These are phyloP conservation scores for Calameuta filiformis DNA, from an alignment of 2,888 invertebrate genomes.

Conservation along the genomic window DNA sequence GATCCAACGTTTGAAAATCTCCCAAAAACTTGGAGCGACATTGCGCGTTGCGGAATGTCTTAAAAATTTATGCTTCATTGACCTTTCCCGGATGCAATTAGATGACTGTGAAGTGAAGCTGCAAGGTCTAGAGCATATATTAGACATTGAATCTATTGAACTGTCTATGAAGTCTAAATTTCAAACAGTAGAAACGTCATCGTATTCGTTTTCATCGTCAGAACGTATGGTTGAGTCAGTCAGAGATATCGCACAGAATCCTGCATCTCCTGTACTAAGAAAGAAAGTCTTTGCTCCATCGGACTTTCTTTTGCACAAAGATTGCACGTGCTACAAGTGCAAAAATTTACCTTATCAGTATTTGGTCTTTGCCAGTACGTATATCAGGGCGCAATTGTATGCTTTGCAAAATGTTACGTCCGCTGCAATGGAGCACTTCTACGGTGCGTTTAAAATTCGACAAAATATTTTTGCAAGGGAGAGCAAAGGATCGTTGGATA, in stretches of 20 bases:
- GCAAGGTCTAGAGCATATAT: conserved; percentile 55
- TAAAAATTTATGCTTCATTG: conserved; percentile 54
- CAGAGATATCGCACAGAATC: conserved; percentile 34
- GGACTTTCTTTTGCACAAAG: conserved; percentile 44
- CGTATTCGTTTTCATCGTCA: conserved; percentile 3
- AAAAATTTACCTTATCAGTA: conserved; percentile 48
- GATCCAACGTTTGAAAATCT: conserved; percentile 37
- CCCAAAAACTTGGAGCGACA: conserved; percentile 49
- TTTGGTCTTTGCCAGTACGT: conserved; percentile 46
- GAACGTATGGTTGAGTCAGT: conserved; percentile 17
- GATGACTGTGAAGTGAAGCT: conserved; percentile 57
- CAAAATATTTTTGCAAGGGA: conserved; percentile 30
- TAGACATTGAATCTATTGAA: conserved; percentile 49
- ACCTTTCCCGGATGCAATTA: conserved; percentile 46
- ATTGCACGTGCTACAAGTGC: conserved; percentile 56
- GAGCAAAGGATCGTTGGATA: conserved; percentile 5
- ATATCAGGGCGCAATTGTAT: conserved; percentile 56
- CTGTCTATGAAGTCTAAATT: conserved; percentile 31
- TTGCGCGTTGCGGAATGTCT: conserved; percentile 52
- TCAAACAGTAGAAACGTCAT: neutral
- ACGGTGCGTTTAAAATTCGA: conserved; percentile 50
- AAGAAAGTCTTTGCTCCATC: conserved; percentile 47
- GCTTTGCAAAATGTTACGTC: conserved; percentile 37
- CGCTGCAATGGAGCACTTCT: conserved; percentile 49
- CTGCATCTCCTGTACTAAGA: conserved; percentile 49